Conservation (phyloP, 2,797 vertebrate genomes). For the Sebastes trivittatus region DNA sequence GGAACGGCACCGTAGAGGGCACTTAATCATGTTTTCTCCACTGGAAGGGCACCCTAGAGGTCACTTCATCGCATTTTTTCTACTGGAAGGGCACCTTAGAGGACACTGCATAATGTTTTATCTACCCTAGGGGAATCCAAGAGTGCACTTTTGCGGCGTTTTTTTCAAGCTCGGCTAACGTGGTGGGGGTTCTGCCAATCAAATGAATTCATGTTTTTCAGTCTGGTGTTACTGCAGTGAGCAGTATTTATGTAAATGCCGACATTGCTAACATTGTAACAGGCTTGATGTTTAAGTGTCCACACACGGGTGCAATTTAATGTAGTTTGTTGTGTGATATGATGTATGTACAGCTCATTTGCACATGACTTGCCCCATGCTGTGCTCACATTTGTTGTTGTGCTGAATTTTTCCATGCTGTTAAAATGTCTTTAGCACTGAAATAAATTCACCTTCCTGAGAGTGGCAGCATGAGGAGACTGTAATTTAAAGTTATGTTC, state of each 20-base stretch:
- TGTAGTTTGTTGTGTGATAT: conserved; percentile 5
- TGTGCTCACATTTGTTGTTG: background rate
- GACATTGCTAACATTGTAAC: background rate
- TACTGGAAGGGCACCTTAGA: no score
- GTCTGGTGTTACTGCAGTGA: background rate
- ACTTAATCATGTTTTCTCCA: no score
- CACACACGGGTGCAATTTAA: background rate
- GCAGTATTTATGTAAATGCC: background rate
- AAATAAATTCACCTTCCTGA: conserved; percentile 14
- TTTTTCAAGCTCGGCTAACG: background rate
- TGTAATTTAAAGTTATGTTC: conserved; percentile 19
- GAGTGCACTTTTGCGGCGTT: no score
- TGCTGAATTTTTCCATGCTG: background rate
- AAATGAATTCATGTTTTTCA: background rate
- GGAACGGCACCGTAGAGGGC: no score
- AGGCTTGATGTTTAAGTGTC: background rate
- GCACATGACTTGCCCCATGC: background rate
- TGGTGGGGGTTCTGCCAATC: background rate
- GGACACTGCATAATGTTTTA: no score
- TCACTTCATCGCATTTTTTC: no score
- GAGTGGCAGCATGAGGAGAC: background rate
- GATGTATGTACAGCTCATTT: background rate
- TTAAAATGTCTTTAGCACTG: background rate
- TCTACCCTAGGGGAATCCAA: no score
- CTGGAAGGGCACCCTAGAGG: no score